Conservation (phyloP, 2,888 invertebrate genomes). For the Agrotis ipsilon region DNA sequence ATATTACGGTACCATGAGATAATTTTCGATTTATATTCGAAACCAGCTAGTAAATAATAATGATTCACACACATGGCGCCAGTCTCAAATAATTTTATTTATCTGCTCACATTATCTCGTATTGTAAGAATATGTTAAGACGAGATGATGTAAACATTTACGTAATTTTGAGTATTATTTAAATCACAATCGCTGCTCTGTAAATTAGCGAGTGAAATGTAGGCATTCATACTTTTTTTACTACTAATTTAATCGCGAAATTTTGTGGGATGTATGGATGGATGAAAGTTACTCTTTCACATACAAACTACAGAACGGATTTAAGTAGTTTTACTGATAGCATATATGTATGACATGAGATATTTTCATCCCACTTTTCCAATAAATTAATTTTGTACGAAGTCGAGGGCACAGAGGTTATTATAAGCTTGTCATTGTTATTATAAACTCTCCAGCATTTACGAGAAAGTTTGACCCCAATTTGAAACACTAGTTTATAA, state of each 20-base stretch:
- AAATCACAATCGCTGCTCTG: constrained; percentile 34
- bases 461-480: constrained; percentile 16
- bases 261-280: no score
- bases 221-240: background rate
- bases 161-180: constrained; percentile 23
- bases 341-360: no score
- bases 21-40: no score
- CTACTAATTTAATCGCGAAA: no score
- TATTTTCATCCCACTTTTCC: no score
- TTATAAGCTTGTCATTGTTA: no score
- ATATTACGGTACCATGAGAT: no score
- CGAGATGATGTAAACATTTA: constrained; percentile 40
- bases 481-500: background rate
- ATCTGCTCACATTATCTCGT: constrained; percentile 40
- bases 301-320: no score
- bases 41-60: background rate
- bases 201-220: constrained; percentile 27
- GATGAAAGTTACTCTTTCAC: no score
- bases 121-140: constrained; percentile 33
- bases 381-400: no score
- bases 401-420: no score
- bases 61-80: constrained; percentile 20
- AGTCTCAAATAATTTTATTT: constrained; percentile 22
- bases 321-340: no score
- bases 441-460: background rate